phyloP scores from a whole-genome alignment of 2,797 vertebrate genomes.

The Adrianichthys oophorus region DNA sequence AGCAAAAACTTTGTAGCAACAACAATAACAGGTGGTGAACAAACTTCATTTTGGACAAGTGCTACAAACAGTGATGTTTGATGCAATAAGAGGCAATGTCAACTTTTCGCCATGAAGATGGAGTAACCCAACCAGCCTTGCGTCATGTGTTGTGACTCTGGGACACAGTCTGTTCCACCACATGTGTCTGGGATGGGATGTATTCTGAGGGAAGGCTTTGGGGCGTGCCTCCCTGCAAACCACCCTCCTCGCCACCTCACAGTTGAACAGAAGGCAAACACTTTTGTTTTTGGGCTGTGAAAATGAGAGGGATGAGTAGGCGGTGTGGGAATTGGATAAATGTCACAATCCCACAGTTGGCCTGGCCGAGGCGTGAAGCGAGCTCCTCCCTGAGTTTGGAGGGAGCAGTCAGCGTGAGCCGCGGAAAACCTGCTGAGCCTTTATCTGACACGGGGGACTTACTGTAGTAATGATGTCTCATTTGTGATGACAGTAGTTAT shows the following conservation, averaged over 20 bases:
- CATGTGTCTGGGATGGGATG: conserved; percentile 34
- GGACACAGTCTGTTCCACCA: conserved; percentile 34
- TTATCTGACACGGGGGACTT: not conserved
- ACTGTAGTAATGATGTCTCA: not conserved
- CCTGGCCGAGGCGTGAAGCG: conserved; percentile 51
- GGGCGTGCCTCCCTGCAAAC: conserved; percentile 68
- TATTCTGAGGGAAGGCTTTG: conserved; percentile 34
- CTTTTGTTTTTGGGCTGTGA: conserved; percentile 76
- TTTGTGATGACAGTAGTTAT: not conserved
- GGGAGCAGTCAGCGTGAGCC: conserved; percentile 10
- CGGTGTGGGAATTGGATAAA: conserved; percentile 80
- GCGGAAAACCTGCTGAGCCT: not conserved
- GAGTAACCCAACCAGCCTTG: conserved; percentile 60
- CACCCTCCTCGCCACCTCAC: conserved; percentile 45
- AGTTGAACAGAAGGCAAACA: conserved; percentile 70
- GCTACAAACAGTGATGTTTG: too few relatives aligned
- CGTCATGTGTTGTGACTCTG: conserved; percentile 66
- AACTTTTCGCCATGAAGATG: conserved; percentile 29
- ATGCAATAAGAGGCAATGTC: conserved; percentile 1
- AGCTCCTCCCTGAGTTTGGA: conserved; percentile 59
- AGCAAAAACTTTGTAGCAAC: too few relatives aligned
- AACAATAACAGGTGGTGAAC: too few relatives aligned
- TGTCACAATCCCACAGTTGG: conserved; percentile 81
- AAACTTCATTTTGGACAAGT: too few relatives aligned
- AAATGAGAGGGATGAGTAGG: conserved; percentile 70